Percentiles rank a stretch among this genome's conserved stretches.
Evolutionary conservation across 2,888 invertebrate species (phyloP).

Genomic region (Achlya flavicornis): DNA sequence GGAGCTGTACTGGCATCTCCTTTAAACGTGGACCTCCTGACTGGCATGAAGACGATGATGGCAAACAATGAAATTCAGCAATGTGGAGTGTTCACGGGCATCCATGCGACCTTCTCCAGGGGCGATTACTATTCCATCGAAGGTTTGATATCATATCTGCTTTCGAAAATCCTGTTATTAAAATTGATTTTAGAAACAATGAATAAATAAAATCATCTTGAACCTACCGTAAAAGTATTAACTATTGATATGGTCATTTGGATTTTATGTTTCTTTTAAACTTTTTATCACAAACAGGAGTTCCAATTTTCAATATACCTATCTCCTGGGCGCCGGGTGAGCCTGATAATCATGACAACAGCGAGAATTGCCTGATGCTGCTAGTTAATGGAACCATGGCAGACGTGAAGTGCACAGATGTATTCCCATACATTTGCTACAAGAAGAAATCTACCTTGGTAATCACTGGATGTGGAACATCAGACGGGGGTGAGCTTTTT

Average conservation of each 20-base stretch:
- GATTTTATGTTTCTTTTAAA: background rate
- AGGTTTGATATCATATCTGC: background rate
- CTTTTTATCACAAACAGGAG: constrained; percentile 9
- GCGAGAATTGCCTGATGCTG: constrained; percentile 21
- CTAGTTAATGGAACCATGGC: constrained; percentile 17
- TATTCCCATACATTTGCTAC: constrained; percentile 22
- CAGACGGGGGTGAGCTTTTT: background rate
- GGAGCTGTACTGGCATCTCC: constrained; percentile 3
- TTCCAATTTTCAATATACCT: constrained; percentile 19
- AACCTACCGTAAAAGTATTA: background rate
- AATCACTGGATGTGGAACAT: constrained; percentile 11
- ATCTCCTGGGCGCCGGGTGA: constrained; percentile 20
- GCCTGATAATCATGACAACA: constrained; percentile 21
- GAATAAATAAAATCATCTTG: too few relatives aligned
- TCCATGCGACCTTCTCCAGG: constrained; percentile 2
- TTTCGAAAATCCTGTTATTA: background rate
- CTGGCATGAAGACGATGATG: background rate
- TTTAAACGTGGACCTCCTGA: background rate
- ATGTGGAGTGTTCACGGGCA: constrained; percentile 2
- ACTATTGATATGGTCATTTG: too few relatives aligned
- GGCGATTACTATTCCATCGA: constrained; percentile 1
- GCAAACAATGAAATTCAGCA: background rate
- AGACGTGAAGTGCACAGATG: constrained; percentile 16
- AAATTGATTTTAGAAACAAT: background rate
- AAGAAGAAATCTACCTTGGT: constrained; percentile 14